These are phyloP conservation scores for Mustela lutreola DNA, from an alignment of 2,113 vertebrate species.

Conservation along the genomic window DNA sequence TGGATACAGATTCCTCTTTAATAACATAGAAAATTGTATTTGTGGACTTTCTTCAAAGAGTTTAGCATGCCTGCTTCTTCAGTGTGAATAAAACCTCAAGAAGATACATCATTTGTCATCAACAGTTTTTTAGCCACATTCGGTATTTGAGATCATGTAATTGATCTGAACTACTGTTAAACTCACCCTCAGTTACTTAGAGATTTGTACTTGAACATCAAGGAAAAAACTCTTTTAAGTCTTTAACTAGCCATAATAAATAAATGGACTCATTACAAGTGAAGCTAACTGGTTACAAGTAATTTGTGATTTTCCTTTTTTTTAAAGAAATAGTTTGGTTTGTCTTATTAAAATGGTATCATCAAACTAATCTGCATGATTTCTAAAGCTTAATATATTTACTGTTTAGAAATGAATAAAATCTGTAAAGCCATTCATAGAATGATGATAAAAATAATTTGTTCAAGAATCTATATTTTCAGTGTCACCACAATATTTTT, in stretches of 20 bases:
- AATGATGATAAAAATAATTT: conserved; percentile 20
- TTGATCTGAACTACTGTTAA: conserved; percentile 17
- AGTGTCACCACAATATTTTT: not conserved
- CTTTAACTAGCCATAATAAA: not conserved
- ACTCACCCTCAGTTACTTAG: not conserved
- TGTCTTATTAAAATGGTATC: conserved; percentile 37
- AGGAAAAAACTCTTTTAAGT: not conserved
- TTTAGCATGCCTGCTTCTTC: not conserved
- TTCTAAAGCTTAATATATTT: conserved; percentile 39
- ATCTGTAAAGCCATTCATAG: conserved; percentile 17
- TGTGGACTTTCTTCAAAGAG: not conserved
- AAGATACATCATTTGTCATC: not conserved
- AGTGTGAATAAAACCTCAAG: not conserved
- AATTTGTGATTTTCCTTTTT: conserved; percentile 48
- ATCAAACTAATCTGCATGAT: not conserved
- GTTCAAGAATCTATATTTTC: not conserved
- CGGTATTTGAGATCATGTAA: not conserved
- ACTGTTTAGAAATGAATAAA: conserved; percentile 58
- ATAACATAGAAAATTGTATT: conserved; percentile 2
- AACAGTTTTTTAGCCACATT: not conserved
- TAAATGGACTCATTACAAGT: not conserved
- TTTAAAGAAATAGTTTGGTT: not conserved
- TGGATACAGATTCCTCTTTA: not conserved
- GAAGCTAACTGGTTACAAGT: not conserved
- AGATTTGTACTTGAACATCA: not conserved